These are phyloP conservation scores for Drosophila mulleri DNA, from an alignment of 2,888 invertebrate genomes.

Conservation along the genomic window DNA sequence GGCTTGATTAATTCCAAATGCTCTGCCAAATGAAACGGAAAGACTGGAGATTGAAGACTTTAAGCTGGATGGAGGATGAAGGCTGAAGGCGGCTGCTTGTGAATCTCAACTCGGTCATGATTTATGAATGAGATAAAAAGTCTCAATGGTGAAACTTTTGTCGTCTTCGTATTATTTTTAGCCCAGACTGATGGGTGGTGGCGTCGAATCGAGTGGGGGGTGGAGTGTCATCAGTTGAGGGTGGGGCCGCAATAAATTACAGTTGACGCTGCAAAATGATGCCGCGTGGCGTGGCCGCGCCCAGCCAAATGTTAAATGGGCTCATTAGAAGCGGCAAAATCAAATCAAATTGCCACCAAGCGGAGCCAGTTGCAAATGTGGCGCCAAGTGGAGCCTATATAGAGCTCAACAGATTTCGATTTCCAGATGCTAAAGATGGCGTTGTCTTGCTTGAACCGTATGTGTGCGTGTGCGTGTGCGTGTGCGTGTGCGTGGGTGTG, in stretches of 20 bases:
- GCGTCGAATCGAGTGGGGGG: not conserved
- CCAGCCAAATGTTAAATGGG: constrained; percentile 63
- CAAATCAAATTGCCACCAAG: constrained; percentile 30
- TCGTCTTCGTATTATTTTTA: constrained; percentile 49
- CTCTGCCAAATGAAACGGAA: constrained; percentile 61
- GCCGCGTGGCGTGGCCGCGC: constrained; percentile 7
- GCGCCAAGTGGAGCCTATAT: not conserved
- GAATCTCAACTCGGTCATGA: constrained; percentile 57
- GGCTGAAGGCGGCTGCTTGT: not conserved
- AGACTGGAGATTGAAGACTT: not conserved
- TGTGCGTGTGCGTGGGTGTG: constrained; percentile 15
- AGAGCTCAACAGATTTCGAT: no score
- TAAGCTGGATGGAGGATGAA: not conserved
- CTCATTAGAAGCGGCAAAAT: constrained; percentile 53
- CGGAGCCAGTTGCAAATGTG: constrained; percentile 9
- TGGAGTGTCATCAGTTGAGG: not conserved
- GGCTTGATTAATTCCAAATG: constrained; percentile 61
- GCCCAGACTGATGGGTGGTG: constrained; percentile 5
- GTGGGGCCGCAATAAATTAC: constrained; percentile 55
- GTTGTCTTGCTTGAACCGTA: not conserved
- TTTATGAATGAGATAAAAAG: constrained; percentile 73
- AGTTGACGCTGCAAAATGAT: constrained; percentile 35
- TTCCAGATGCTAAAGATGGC: not conserved
- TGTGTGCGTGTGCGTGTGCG: constrained; percentile 11
- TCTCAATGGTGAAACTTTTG: constrained; percentile 65